phyloP scores from a whole-genome alignment of 2,888 invertebrate genomes.

The Melanchra persicariae region DNA sequence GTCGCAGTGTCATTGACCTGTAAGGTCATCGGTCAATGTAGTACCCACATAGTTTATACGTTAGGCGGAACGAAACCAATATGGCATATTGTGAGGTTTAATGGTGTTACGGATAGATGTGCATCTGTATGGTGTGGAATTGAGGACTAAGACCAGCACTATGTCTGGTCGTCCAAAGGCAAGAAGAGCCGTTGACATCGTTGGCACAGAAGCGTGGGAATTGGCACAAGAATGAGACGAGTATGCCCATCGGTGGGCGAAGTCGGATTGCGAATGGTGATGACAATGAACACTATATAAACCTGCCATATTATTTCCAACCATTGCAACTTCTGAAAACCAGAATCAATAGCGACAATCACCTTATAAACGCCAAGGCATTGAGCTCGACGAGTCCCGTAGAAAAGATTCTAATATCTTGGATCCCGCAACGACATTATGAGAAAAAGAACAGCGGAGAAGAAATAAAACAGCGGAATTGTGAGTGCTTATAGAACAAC shows the following conservation, averaged over 20 bases:
- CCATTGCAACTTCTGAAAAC: neutral
- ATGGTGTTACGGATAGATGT: slow-evolving; percentile 6
- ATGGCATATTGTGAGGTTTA: slow-evolving; percentile 17
- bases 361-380: neutral
- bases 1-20: slow-evolving; percentile 72
- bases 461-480: neutral
- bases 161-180: neutral
- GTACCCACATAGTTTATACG: slow-evolving; percentile 43
- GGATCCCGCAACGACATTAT: neutral
- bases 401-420: neutral
- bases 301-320: neutral
- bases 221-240: too few relatives aligned
- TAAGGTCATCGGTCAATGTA: slow-evolving; percentile 76
- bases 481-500: too few relatives aligned
- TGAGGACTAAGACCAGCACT: neutral
- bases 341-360: neutral
- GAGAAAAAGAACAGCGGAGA: neutral
- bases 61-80: slow-evolving; percentile 52
- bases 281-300: neutral
- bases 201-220: neutral
- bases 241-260: too few relatives aligned
- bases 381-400: neutral
- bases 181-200: neutral
- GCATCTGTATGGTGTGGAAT: neutral
- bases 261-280: neutral